These are phyloP conservation scores for Ornithoptera priamus DNA, from an alignment of 2,888 invertebrate species.

Conservation along the genomic window DNA sequence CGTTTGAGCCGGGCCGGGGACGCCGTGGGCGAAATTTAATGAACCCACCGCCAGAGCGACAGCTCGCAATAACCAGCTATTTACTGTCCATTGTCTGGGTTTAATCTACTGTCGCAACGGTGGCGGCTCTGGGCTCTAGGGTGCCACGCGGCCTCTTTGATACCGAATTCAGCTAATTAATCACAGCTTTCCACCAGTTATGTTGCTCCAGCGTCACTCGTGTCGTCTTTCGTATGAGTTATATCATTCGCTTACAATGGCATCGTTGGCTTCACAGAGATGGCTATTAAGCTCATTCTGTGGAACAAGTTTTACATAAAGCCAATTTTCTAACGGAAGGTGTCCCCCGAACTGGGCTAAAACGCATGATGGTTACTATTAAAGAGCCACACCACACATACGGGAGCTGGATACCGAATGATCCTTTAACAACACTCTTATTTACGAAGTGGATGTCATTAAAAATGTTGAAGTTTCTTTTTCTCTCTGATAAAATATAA, in stretches of 20 bases:
- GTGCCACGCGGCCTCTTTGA: conserved; percentile 40
- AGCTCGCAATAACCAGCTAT: conserved; percentile 52
- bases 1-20: conserved; percentile 36
- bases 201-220: not conserved
- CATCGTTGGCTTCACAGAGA: too few relatives aligned
- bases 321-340: too few relatives aligned
- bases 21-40: conserved; percentile 60
- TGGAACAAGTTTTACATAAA: too few relatives aligned
- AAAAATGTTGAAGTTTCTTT: too few relatives aligned
- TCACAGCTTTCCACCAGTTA: conserved; percentile 32
- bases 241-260: conserved; percentile 6
- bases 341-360: too few relatives aligned
- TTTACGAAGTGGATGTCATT: too few relatives aligned
- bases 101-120: conserved; percentile 34
- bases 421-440: too few relatives aligned
- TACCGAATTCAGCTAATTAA: conserved; percentile 36
- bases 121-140: conserved; percentile 29
- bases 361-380: too few relatives aligned
- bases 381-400: too few relatives aligned
- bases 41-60: conserved; percentile 51
- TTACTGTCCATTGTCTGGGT: conserved; percentile 54
- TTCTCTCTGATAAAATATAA: too few relatives aligned
- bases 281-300: too few relatives aligned
- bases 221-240: conserved; percentile 10
- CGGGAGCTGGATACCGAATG: too few relatives aligned